Percentiles rank a stretch among this genome's conserved stretches.
Conservation (phyloP, 2,797 vertebrate species). For the Gymnoscopelus microlampas region DNA sequence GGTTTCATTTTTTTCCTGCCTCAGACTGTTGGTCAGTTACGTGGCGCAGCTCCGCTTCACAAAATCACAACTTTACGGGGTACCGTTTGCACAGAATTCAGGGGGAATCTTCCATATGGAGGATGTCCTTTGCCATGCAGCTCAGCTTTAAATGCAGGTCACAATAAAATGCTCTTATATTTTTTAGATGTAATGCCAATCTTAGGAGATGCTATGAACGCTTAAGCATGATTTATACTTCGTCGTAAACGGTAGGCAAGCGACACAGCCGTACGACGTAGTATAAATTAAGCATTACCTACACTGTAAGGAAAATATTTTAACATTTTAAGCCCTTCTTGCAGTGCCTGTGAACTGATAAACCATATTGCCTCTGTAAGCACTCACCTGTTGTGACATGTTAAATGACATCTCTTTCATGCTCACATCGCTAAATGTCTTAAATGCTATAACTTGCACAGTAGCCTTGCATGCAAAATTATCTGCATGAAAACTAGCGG, state of each 20-base stretch:
- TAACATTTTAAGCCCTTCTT: constrained; percentile 56
- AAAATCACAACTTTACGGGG: constrained; percentile 1
- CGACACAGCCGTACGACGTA: too few species aligned
- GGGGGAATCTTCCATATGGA: constrained; percentile 39
- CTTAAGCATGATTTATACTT: too few species aligned
- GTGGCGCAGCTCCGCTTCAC: constrained; percentile 20
- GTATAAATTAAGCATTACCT: background rate
- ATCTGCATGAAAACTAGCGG: constrained; percentile 55
- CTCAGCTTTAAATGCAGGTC: constrained; percentile 31
- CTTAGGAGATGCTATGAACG: constrained; percentile 44
- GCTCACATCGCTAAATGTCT: constrained; percentile 50
- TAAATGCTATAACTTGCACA: constrained; percentile 62
- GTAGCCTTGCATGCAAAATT: constrained; percentile 64
- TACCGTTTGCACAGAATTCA: constrained; percentile 36
- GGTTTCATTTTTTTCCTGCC: constrained; percentile 23
- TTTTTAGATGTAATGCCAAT: constrained; percentile 3
- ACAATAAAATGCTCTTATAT: constrained; percentile 15
- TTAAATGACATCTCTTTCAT: constrained; percentile 36
- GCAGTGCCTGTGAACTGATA: constrained; percentile 69
- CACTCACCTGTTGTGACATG: constrained; percentile 37
- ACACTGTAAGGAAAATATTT: constrained; percentile 6
- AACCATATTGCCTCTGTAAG: constrained; percentile 54
- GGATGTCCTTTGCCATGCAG: constrained; percentile 18
- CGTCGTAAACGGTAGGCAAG: too few species aligned
- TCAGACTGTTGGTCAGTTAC: constrained; percentile 28